phyloP scores from a whole-genome alignment of 2,888 invertebrate species.

The Spatulosminthurus flaviceps region DNA sequence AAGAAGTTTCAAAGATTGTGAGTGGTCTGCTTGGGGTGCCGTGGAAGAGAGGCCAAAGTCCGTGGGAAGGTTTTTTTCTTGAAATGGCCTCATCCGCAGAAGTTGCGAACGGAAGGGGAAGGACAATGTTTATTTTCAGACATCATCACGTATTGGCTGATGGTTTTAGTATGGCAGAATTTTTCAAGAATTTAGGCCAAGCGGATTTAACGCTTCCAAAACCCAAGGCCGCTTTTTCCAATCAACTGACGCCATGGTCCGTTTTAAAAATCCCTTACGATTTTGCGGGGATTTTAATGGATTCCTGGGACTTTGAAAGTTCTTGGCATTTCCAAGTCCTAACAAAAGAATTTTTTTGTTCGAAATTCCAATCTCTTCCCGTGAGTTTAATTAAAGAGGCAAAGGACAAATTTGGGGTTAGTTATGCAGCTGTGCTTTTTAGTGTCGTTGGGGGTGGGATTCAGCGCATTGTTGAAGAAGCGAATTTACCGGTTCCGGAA shows the following conservation, averaged over 20 bases:
- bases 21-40: not conserved
- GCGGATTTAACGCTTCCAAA: not conserved
- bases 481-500: not conserved
- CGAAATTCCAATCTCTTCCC: too few relatives aligned
- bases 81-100: not conserved
- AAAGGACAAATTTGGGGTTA: not conserved
- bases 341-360: too few relatives aligned
- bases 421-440: not conserved
- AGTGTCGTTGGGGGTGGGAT: not conserved
- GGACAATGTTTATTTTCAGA: conserved; percentile 29
- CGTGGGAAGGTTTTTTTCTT: not conserved
- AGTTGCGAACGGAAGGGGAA: not conserved
- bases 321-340: not conserved
- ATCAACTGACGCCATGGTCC: not conserved
- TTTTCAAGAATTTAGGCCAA: not conserved
- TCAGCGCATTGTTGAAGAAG: not conserved
- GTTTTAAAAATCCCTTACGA: not conserved
- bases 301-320: not conserved
- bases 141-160: not conserved
- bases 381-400: not conserved
- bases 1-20: not conserved
- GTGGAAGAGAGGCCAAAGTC: not conserved
- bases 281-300: not conserved
- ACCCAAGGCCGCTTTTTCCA: not conserved
- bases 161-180: not conserved